Evolutionary conservation across 2,888 invertebrate genomes (phyloP).

Genomic region (Xylota segnis): DNA sequence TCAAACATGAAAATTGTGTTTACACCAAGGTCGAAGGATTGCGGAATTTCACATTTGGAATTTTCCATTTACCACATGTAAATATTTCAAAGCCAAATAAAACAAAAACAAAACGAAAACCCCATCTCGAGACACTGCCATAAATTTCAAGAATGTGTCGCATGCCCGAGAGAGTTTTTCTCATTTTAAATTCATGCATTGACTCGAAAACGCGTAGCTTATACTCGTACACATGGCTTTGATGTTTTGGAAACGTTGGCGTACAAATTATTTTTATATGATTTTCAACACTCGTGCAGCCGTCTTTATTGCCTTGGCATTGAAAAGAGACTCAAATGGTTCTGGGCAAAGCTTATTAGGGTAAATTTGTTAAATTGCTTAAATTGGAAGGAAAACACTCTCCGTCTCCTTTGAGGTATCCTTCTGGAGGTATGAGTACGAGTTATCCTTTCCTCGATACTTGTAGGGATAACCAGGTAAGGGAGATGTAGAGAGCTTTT

Average conservation of each 20-base stretch:
- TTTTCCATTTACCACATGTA: conserved; percentile 23
- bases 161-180: conserved; percentile 8
- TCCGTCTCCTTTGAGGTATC: too few relatives aligned
- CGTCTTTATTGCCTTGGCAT: background rate
- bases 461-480: too few relatives aligned
- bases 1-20: conserved; percentile 20
- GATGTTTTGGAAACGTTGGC: background rate
- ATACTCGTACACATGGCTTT: background rate
- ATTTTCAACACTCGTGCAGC: background rate
- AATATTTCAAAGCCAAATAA: conserved; percentile 18
- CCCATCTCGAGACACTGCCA: conserved; percentile 5
- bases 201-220: background rate
- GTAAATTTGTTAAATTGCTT: too few relatives aligned
- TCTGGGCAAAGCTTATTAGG: too few relatives aligned
- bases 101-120: background rate
- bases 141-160: conserved; percentile 12
- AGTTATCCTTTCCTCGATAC: too few relatives aligned
- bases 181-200: conserved; percentile 13
- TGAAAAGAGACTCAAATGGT: background rate
- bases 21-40: conserved; percentile 17
- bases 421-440: too few relatives aligned
- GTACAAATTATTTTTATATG: conserved; percentile 2
- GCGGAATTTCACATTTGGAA: conserved; percentile 8
- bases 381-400: too few relatives aligned
- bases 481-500: too few relatives aligned